These are phyloP conservation scores for Datnioides undecimradiatus DNA, from an alignment of 2,113 vertebrate genomes.

Conservation along the genomic window DNA sequence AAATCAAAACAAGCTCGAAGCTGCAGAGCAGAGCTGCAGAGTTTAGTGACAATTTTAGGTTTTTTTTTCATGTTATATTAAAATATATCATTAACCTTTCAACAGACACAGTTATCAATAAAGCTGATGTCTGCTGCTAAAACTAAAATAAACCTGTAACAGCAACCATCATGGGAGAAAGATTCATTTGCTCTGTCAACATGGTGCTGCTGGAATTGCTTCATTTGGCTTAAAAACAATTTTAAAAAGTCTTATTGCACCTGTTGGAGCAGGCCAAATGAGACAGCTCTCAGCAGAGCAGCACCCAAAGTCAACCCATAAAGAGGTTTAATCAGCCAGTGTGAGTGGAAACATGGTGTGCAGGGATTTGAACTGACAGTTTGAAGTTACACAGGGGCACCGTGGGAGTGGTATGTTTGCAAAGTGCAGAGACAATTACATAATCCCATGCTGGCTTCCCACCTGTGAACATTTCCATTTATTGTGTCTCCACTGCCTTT, in stretches of 20 bases:
- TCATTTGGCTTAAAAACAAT: too few species aligned
- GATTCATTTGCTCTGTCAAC: not conserved
- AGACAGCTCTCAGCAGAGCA: too few species aligned
- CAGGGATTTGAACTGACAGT: too few species aligned
- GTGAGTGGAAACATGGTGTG: too few species aligned
- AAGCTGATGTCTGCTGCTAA: too few species aligned
- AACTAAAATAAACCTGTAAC: too few species aligned
- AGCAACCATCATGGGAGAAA: not conserved
- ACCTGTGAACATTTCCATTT: not conserved
- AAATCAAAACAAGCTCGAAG: not conserved
- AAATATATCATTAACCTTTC: not conserved
- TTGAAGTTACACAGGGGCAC: conserved; percentile 8
- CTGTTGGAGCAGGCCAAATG: too few species aligned
- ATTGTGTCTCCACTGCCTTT: not conserved
- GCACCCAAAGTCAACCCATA: too few species aligned
- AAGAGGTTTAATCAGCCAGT: too few species aligned
- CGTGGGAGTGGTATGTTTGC: not conserved
- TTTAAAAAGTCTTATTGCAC: conserved; percentile 1
- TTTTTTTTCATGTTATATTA: too few species aligned
- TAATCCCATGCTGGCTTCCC: not conserved
- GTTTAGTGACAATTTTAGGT: not conserved
- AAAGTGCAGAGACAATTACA: not conserved
- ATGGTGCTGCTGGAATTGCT: conserved; percentile 1
- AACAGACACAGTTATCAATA: not conserved
- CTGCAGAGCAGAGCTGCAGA: not conserved